Base-by-base conservation (phyloP, 2,888 invertebrate species). In the Eurois occulta region DNA sequence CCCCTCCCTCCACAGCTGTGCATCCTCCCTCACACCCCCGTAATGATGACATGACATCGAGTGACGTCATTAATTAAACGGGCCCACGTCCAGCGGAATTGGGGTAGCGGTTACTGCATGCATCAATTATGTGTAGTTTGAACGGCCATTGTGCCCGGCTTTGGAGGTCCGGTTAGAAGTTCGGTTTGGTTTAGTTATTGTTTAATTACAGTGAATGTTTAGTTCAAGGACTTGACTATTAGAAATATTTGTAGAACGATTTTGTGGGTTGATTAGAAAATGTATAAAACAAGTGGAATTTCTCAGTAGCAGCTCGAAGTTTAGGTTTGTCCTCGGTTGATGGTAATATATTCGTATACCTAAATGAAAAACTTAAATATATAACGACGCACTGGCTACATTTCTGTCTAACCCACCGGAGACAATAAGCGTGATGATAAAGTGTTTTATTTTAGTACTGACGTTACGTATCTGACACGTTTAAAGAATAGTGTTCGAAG, bases 1-100 rank as follows among this genome's bases (percentile, higher is more conserved):
- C n/a, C 65, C 80, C 78, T 62, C 77, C 46, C 73, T 6, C 21
- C 62, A 24, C 38, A 41, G 8, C 65, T 64, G 28, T 16, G 21
- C 11, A 58, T 10, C 76, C 72, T 46, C 8, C 52, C 48, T 32
- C 80, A 55, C 28, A 38, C 73, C 77, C 83, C 78, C 80, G 81
- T 88, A 88, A 90, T 90, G 90, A 86, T 86, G 90, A 90, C 90
- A 88, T 86, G 87, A 89, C 87, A 87, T 88, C 88, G 88, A 88
- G 90, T 90, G 91, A 91, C 88, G 92, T 91, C 91, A 93, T 94
- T 93, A 93, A 93, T 93, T 92, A 93, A 89, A 87, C 83, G 87
- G 85, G 85, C 79, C 83, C 88, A 85, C 86, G 89, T 87, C 85
- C 85, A 81, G 72, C 77, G 77, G 86, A 90, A 89, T 88, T 88